Base-by-base conservation (phyloP, 2,888 invertebrate species). In the Habroteleia sp. region DNA sequence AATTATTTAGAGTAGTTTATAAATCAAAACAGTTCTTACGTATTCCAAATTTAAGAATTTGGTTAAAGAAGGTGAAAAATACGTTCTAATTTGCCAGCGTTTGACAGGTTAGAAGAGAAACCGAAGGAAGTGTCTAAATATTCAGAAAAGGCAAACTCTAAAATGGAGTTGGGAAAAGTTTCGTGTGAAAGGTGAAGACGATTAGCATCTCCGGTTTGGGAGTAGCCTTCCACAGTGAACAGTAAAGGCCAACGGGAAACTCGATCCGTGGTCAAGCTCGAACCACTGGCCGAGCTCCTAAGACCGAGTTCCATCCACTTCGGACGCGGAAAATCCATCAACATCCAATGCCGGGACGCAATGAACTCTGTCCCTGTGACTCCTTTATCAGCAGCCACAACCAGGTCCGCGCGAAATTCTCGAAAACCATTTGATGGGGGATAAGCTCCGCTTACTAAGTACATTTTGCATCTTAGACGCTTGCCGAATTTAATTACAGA, bases 381-480 rank as follows among this genome's bases (percentile, higher is more conserved):
- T 74, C 66, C 71, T 69, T 76, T 74, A 77, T 68, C 65, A 68
- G 33, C 63, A 46, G 68, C 58, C 72, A 16, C 62, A 58, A 54
- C 20, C n/a, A 58, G 58, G 42, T 63, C 41, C 71, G 68, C 72
- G 73, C 60, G 46, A 62, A 65, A 60, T 74, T 44, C 71, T 33
- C 66, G 27, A n/a, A 56, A 48, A 58, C 56, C 48, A 62, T 69
- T 56, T 56, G 54, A 46, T 58, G 72, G 50, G 46, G 80, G 78
- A 82, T 81, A 83, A 83, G 84, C 83, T 82, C 81, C 77, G 82
- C 80, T 82, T 82, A 82, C 83, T 82, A 85, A 86, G 83, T 87
- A 84, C 84, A 84, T 85, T 88, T 85, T 84, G 85, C 86, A 85
- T 87, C 85, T 87, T 84, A 88, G 87, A 87, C 83, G 85, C 81